Conservation (phyloP, 2,797 vertebrate genomes). For the Clarias laeviceps region DNA sequence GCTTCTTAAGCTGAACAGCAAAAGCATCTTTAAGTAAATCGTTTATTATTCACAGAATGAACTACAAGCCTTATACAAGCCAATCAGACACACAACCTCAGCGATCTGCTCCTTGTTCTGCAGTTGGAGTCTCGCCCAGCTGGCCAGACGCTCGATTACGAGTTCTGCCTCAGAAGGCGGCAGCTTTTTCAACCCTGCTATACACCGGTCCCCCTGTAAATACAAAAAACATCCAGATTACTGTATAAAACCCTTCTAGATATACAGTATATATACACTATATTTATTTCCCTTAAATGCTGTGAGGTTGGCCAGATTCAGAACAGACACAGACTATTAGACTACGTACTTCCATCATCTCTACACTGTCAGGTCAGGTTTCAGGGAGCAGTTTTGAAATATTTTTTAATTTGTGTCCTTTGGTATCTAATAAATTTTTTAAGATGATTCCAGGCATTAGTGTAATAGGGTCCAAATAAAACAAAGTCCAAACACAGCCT, state of each 20-base stretch:
- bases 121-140: slow-evolving; percentile 83
- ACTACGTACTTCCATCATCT: not conserved
- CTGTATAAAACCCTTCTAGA: not conserved
- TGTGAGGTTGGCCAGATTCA: not conserved
- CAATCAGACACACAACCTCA: slow-evolving; percentile 74
- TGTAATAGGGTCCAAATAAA: not conserved
- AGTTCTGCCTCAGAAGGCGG: slow-evolving; percentile 73
- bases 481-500: not conserved
- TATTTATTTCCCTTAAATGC: not conserved
- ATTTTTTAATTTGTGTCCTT: not conserved
- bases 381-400: not conserved
- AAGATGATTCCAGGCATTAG: not conserved
- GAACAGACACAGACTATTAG: not conserved
- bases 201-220: slow-evolving; percentile 80
- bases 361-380: not conserved
- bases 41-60: not conserved
- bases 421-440: not conserved
- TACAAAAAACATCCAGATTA: slow-evolving; percentile 9
- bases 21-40: not conserved
- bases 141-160: slow-evolving; percentile 80
- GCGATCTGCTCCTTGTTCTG: slow-evolving; percentile 78
- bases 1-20: slow-evolving; percentile 77
- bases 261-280: not conserved
- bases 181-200: slow-evolving; percentile 80
- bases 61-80: too few relatives aligned